These are phyloP conservation scores for Apamea monoglypha DNA, from an alignment of 2,888 invertebrate species.

Conservation along the genomic window DNA sequence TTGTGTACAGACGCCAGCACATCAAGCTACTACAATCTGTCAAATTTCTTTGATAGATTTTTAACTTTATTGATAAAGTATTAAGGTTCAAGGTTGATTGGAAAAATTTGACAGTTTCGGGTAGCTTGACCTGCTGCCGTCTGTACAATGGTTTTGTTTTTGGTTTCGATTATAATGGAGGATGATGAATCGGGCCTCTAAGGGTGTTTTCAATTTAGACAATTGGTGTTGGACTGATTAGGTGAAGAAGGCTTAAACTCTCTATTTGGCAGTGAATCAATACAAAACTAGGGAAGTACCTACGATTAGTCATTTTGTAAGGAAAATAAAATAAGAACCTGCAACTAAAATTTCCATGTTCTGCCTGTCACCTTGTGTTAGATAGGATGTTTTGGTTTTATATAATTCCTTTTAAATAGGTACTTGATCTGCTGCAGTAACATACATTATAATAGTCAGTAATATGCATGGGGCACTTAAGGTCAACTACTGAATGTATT, in stretches of 20 bases:
- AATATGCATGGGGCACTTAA: not conserved
- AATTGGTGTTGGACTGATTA: not conserved
- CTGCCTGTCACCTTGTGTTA: not conserved
- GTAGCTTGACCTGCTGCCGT: too few relatives aligned
- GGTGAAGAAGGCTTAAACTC: not conserved
- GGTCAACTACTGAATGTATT: not conserved
- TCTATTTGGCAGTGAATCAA: not conserved
- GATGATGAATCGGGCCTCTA: not conserved
- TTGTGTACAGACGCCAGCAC: too few relatives aligned
- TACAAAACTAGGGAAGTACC: not conserved
- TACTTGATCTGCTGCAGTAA: slow-evolving; percentile 26
- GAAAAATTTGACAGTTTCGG: too few relatives aligned
- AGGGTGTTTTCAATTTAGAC: not conserved
- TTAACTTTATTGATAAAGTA: too few relatives aligned
- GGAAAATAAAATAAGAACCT: slow-evolving; percentile 1
- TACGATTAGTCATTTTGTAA: not conserved
- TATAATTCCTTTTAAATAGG: slow-evolving; percentile 6
- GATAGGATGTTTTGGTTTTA: slow-evolving; percentile 9
- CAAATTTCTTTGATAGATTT: too few relatives aligned
- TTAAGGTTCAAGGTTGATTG: too few relatives aligned
- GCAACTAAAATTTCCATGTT: not conserved
- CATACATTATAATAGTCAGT: not conserved
- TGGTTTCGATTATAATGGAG: not conserved
- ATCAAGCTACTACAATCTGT: too few relatives aligned
- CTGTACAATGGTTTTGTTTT: too few relatives aligned